Percentiles rank a stretch among this genome's conserved stretches.
phyloP scores from a whole-genome alignment of 2,797 vertebrate species.

The Trematomus bernacchii region DNA sequence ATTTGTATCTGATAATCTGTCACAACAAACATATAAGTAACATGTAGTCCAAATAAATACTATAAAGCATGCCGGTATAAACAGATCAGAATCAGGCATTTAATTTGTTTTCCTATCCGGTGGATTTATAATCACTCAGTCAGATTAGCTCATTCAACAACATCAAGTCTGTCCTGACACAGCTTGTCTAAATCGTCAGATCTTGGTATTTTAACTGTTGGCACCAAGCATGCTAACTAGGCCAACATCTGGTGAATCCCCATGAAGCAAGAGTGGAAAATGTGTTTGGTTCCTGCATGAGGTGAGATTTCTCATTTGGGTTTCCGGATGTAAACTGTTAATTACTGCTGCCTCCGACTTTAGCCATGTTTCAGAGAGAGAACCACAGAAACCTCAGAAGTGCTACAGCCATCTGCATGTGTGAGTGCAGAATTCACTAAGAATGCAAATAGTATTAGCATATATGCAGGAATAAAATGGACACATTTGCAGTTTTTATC shows the following conservation, averaged over 20 bases:
- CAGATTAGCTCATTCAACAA: conserved; percentile 17
- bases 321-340: conserved; percentile 39
- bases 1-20: conserved; percentile 38
- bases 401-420: conserved; percentile 21
- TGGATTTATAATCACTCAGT: conserved; percentile 39
- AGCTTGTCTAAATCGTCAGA: conserved; percentile 5
- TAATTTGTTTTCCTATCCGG: conserved; percentile 39
- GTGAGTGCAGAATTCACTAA: conserved; percentile 7
- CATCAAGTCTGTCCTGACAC: conserved; percentile 14
- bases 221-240: conserved; percentile 6
- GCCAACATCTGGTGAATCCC: conserved; percentile 24
- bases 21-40: conserved; percentile 10
- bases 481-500: background rate
- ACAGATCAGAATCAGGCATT: conserved; percentile 12
- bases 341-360: conserved; percentile 18
- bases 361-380: background rate
- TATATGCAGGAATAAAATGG: background rate
- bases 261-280: conserved; percentile 33
- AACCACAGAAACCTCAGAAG: conserved; percentile 14
- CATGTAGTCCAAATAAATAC: conserved; percentile 37
- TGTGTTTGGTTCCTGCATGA: conserved; percentile 23
- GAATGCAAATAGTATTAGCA: conserved; percentile 3
- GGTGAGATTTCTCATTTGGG: conserved; percentile 10
- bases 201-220: conserved; percentile 24
- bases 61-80: conserved; percentile 9